Evolutionary conservation across 2,888 invertebrate genomes (phyloP).

Genomic region (Noctua janthina): DNA sequence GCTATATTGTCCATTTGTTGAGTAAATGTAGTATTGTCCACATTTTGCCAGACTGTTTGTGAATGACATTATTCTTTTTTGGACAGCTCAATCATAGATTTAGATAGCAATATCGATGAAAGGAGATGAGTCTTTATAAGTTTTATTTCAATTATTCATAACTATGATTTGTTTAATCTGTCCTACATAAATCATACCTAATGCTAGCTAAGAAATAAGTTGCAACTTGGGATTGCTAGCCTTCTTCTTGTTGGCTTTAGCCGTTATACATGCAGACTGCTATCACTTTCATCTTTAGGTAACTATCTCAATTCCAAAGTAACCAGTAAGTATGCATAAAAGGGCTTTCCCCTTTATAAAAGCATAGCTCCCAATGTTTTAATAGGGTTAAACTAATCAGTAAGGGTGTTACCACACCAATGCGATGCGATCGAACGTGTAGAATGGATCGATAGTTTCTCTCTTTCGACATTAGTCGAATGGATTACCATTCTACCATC

Average conservation of each 20-base stretch:
- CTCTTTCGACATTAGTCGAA: too few relatives aligned
- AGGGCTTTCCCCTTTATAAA: neutral
- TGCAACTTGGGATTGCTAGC: neutral
- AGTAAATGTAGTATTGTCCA: slow-evolving; percentile 15
- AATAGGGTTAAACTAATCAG: neutral
- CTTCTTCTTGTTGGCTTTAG: neutral
- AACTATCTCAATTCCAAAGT: neutral
- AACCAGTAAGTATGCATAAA: neutral
- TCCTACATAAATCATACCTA: neutral
- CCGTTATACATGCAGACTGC: neutral
- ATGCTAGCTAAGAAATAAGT: neutral
- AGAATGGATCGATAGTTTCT: too few relatives aligned
- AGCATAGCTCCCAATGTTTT: too few relatives aligned
- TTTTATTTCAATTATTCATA: slow-evolving; percentile 13
- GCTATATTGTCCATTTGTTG: slow-evolving; percentile 27
- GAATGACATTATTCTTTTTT: slow-evolving; percentile 41
- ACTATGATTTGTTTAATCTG: slow-evolving; percentile 17
- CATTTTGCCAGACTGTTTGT: slow-evolving; percentile 49
- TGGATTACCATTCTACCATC: too few relatives aligned
- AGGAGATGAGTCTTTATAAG: neutral
- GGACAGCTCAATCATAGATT: slow-evolving; percentile 25
- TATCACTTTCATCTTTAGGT: too few relatives aligned
- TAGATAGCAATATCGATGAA: neutral
- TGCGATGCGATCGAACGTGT: too few relatives aligned
- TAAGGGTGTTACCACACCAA: neutral